Evolutionary conservation across 2,113 vertebrate genomes (phyloP).

Genomic region (Chroicocephalus ridibundus): DNA sequence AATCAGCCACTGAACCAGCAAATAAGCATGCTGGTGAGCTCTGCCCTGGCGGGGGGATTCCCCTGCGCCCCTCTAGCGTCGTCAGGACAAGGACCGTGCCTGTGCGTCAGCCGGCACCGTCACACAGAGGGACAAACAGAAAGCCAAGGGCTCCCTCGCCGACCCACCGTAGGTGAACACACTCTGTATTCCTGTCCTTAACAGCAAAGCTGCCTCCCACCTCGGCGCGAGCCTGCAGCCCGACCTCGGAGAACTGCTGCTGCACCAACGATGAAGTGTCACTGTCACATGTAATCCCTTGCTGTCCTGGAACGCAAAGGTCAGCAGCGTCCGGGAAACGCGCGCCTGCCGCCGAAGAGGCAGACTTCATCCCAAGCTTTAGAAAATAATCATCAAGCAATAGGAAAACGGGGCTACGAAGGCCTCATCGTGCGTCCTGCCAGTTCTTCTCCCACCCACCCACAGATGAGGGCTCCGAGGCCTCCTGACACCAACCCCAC

Average conservation of each 20-base stretch:
- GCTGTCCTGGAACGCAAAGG: not conserved
- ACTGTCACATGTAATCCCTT: not conserved
- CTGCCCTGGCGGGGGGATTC: not conserved
- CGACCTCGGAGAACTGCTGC: not conserved
- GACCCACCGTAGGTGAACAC: fast-evolving
- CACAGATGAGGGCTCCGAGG: not conserved
- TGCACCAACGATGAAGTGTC: not conserved
- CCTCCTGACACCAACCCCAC: not conserved
- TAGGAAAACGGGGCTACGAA: not conserved
- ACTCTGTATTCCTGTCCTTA: not conserved
- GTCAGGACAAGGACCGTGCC: not conserved
- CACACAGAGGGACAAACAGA: not conserved
- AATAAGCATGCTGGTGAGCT: not conserved
- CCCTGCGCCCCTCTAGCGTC: not conserved
- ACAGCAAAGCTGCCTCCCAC: not conserved
- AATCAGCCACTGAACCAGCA: not conserved
- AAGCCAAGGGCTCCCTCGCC: not conserved
- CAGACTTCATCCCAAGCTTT: not conserved
- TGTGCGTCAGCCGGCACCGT: not conserved
- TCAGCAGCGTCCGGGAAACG: fast-evolving
- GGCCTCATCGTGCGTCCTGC: not conserved
- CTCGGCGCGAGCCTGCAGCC: not conserved
- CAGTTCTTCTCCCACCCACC: not conserved
- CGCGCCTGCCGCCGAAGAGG: not conserved
- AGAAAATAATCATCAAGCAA: not conserved